These are phyloP conservation scores for Sciurus carolinensis DNA, from an alignment of 2,797 vertebrate species.

Conservation along the genomic window DNA sequence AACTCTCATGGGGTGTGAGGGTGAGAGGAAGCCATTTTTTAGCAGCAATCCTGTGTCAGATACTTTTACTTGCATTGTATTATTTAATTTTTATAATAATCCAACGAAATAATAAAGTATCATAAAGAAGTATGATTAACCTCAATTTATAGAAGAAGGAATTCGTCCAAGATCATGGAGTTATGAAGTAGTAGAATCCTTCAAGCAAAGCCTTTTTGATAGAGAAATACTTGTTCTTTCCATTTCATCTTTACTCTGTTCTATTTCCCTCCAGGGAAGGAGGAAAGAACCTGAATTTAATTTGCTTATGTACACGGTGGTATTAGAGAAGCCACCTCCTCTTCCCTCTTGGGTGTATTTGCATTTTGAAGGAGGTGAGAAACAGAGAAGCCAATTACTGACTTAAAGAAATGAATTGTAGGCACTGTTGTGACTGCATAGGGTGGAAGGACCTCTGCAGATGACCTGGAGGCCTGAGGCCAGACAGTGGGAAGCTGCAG, in stretches of 20 bases:
- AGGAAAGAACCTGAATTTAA: neutral
- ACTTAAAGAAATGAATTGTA: neutral
- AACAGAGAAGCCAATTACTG: neutral
- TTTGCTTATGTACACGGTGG: neutral
- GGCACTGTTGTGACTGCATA: neutral
- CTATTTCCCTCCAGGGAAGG: neutral
- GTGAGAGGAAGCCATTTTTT: neutral
- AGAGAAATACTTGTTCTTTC: neutral
- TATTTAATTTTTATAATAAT: constrained; percentile 9
- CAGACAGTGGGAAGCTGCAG: neutral
- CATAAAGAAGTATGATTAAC: neutral
- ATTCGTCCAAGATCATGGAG: neutral
- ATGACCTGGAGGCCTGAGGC: neutral
- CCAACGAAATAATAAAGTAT: neutral
- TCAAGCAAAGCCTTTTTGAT: neutral
- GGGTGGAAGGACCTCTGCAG: neutral
- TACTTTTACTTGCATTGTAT: neutral
- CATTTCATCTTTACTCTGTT: neutral
- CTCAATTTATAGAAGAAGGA: neutral
- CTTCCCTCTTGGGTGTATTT: neutral
- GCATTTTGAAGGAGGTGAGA: neutral
- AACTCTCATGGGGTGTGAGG: neutral
- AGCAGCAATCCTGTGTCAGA: neutral
- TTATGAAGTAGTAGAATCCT: neutral
- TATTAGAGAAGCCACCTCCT: neutral